Base-by-base conservation (phyloP, 2,797 vertebrate species). In the Sitta carolinensis region DNA sequence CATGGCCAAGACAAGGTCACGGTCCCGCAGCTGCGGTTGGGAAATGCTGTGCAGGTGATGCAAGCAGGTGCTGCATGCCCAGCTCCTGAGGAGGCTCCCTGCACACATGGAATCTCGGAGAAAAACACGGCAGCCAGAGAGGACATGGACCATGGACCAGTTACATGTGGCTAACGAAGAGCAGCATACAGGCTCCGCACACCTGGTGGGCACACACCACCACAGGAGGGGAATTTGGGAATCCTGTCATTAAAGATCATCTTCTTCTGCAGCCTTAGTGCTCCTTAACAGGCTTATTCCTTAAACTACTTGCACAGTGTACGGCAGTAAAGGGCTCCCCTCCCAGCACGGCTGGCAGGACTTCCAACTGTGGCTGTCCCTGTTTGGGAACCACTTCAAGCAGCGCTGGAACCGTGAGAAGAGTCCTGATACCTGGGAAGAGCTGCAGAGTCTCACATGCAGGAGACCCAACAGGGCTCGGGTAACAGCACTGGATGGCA, bases 81-180 rank as follows among this genome's bases (percentile, higher is more conserved):
- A 15, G 73, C 20, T 6, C 84, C 7, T 26, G 40, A 69, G 48
- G 45, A 90, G 54, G 42, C 10, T 87, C 43, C 67, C 81, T 5
- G 16, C 40, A 69, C 38, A 55, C 4, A 7, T 0, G 5, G 81
- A 36, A 32, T 25, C 77, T 11, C 19, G 1, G 51, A 34, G 67
- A 50, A 29, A 3, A 5, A 6, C 50, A 11, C 4, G 0, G 17
- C 12, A 23, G 80, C 76, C 9, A 30, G n/a, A 29, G 8, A 79
- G 6, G 45, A 61, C 48, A 52, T 0, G 1, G 23, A 10, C 14
- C 6, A 5, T 0, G 1, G 58, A 30, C 6, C 0, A 1, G 32
- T 7, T 4, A 47, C 8, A 5, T 0, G 38, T 4, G 18, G 59
- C 72, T 52, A 62, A 32, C 0, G 0, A 43, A 66, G 45, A 63